A percentile compares a stretch with the other conserved stretches of the same genome.
Evolutionary conservation across 2,888 invertebrate genomes (phyloP).

Genomic region (Alsophila aescularia): DNA sequence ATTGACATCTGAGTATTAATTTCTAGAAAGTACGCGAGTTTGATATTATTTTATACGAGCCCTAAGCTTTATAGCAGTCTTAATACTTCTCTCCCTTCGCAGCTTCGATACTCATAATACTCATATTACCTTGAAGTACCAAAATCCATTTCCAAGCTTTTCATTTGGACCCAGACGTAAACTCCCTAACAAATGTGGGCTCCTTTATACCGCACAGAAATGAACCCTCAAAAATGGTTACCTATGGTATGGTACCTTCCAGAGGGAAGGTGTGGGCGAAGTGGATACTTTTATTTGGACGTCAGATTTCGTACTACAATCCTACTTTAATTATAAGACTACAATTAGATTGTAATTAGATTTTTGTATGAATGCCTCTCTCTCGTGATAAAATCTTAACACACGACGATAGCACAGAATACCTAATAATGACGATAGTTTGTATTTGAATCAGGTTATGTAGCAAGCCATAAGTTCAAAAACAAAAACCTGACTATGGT

Average conservation of each 20-base stretch:
- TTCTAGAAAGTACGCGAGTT: too few species aligned
- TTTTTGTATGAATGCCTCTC: too few species aligned
- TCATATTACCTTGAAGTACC: conserved; percentile 4
- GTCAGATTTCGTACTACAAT: neutral
- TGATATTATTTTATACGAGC: too few species aligned
- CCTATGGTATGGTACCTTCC: neutral
- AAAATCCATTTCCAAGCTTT: conserved; percentile 11
- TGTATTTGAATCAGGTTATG: too few species aligned
- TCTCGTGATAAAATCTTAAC: too few species aligned
- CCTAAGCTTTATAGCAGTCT: neutral
- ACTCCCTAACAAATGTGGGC: conserved; percentile 11
- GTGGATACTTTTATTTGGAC: neutral
- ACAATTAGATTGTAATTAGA: neutral
- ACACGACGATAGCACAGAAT: too few species aligned
- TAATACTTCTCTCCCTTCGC: neutral
- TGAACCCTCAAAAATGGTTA: neutral
- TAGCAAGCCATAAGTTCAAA: too few species aligned
- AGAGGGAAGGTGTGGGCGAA: neutral
- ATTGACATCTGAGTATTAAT: too few species aligned
- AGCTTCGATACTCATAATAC: conserved; percentile 8
- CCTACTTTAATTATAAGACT: neutral
- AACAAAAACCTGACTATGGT: too few species aligned
- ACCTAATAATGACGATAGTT: too few species aligned
- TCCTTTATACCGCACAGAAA: neutral
- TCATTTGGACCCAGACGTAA: conserved; percentile 18